Evolutionary conservation across 2,797 vertebrate genomes (phyloP), one percentile per base, ranked within the genome.

Genomic region (Tokudaia muenninki): DNA sequence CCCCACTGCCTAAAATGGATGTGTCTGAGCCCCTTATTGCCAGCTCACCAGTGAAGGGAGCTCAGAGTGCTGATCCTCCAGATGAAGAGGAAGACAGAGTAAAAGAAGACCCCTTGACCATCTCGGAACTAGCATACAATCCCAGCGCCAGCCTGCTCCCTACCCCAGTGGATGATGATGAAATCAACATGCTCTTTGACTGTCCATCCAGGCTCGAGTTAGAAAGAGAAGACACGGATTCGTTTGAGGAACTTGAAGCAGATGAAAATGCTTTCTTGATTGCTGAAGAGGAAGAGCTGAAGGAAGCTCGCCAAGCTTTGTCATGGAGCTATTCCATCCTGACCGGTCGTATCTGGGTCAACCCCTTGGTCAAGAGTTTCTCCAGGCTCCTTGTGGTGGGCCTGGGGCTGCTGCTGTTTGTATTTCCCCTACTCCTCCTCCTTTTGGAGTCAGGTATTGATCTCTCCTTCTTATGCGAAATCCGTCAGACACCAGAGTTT

Each of bases 401-500:
- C 65, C 98, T 99, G 98, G 99, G 99, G 41, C 98, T 99, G 93
- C 97, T 99, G 97, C 95, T 99, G 67, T 98, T 99, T 97, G 99
- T 99, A 78, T 99, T 99, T 90, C 99, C 99, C 97, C 99, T 99
- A 65, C 99, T 99, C 94, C 99, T 99, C 98, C 98, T 99, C 82
- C 99, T 99, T 92, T 98, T 99, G 98, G 99, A 99, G 98, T 99
- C 99, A 6, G 99, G 99, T 98, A 99, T 99, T 94, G 99, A 99
- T 95, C 99, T 99, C 98, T 99, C 99, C 82, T 99, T 99, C 98
- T 99, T 99, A 80, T 99, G 99, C 12, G 99, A 99, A 99, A 99
- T 99, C 98, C 99, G 99, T 75, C 99, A 99, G 98, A 99, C 99
- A 0, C 99, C 99, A 0, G 99, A 99, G 98, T 99, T 99, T 96